Base-by-base conservation (phyloP, 1,140 invertebrate genomes). In the Drosophila persimilis region DNA sequence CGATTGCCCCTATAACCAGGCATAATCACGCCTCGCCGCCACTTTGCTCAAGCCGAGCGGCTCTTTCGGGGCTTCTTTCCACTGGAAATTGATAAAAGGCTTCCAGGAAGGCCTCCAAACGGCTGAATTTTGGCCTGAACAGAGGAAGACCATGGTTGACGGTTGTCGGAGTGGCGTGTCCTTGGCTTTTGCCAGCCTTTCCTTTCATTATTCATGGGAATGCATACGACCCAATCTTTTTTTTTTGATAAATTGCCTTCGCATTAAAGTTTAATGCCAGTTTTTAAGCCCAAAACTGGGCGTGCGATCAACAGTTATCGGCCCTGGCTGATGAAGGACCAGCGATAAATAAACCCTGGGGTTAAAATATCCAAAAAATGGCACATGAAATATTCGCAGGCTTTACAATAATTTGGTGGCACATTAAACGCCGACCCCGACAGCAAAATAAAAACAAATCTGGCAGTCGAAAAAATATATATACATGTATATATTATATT, bases 11-110 rank as follows among this genome's bases (percentile, higher is more conserved):
- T 1, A 17, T 11, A 22, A 20, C 39, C 15, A 43, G 53, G 47
- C 70, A 80, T 85, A 80, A 77, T 64, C 81, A 80, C 48, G 77
- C 55, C 43, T 43, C 57, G 50, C 29, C 58, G 63, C 73, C 81
- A 85, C 80, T 84, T 84, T 84, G 59, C 67, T 73, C 73, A 85
- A 85, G 77, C 73, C 81, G 46, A 35, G 43, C 67, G 73, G 81
- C 77, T 15, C 15, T 15, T 15, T 15, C 15, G 15, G 15, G 59
- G 70, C 65, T 58, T 20, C 5, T 26, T 26, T 5, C 39, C 26
- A 31, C 31, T 70, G 48, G 51, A 80, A 85, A 85, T 85, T 85
- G 80, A 85, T 80, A 86, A 80, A 77, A 85, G 17, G 17, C 17
- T 17, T 17, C 17, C 17, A 17, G 63, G 60, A 53, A 64, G 46